Evolutionary conservation across 2,113 vertebrate genomes (phyloP).

Genomic region (Mellivora capensis): DNA sequence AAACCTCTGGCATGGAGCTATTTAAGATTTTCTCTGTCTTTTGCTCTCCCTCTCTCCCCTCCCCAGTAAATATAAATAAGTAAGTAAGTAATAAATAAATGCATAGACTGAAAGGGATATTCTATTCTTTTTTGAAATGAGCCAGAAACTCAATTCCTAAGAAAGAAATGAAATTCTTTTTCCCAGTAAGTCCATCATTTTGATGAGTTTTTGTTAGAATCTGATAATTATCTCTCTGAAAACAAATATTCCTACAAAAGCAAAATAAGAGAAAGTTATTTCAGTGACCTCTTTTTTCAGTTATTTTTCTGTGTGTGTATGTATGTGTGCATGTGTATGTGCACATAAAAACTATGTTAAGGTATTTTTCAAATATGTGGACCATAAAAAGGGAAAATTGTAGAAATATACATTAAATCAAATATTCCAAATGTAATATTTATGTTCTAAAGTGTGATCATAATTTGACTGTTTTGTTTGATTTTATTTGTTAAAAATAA

Average conservation of each 20-base stretch:
- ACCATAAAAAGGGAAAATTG: not conserved
- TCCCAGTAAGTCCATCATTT: not conserved
- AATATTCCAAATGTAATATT: not conserved
- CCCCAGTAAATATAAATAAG: not conserved
- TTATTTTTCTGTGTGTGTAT: not conserved
- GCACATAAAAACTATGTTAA: not conserved
- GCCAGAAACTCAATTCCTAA: not conserved
- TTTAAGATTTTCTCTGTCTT: not conserved
- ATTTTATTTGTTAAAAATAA: slow-evolving; percentile 4
- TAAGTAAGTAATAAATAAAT: not conserved
- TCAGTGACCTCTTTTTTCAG: not conserved
- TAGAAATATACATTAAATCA: not conserved
- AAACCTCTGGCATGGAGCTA: not conserved
- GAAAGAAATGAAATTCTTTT: not conserved
- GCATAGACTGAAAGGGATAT: not conserved
- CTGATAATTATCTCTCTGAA: not conserved
- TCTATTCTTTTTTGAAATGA: not conserved
- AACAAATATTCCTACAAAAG: not conserved
- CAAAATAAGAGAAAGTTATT: not conserved
- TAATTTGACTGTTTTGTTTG: not conserved
- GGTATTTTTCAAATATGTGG: not conserved
- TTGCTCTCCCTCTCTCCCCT: not conserved
- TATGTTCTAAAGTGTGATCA: not conserved
- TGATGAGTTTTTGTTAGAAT: not conserved
- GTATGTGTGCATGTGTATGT: not conserved